Percentiles rank a stretch among this genome's conserved stretches.
Conservation (phyloP, 2,888 invertebrate genomes). For the Neoascia interrupta region DNA sequence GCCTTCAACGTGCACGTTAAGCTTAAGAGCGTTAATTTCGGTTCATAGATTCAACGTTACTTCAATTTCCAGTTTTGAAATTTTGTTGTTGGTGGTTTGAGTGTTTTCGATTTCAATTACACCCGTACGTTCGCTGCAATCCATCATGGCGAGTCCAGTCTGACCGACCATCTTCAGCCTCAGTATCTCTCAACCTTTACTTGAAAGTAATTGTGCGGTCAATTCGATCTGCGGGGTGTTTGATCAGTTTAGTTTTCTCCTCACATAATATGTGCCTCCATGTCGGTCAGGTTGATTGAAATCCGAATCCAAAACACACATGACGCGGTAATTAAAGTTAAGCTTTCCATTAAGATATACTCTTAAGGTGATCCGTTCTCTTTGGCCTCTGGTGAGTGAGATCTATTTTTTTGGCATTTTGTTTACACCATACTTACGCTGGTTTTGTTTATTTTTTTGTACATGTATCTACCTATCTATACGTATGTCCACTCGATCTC, state of each 20-base stretch:
- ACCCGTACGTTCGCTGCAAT: conserved; percentile 52
- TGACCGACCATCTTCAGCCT: conserved; percentile 21
- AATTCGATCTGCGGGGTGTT: conserved; percentile 12
- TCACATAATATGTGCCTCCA: too few species aligned
- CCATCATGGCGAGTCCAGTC: conserved; percentile 44
- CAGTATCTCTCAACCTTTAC: conserved; percentile 36
- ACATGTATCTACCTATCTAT: too few species aligned
- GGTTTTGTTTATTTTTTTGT: conserved; percentile 48
- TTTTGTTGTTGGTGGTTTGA: conserved; percentile 15
- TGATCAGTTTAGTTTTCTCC: conserved; percentile 2
- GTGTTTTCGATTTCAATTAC: conserved; percentile 42
- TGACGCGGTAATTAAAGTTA: conserved; percentile 1
- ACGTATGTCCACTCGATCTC: conserved; percentile 40
- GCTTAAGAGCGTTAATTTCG: conserved; percentile 54
- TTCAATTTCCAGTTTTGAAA: conserved; percentile 18
- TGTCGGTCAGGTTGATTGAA: background rate
- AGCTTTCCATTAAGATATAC: conserved; percentile 28
- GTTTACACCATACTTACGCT: conserved; percentile 34
- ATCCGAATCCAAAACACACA: conserved; percentile 1
- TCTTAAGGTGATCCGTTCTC: conserved; percentile 21
- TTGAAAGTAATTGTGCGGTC: conserved; percentile 33
- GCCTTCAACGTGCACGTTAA: conserved; percentile 55
- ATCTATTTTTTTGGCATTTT: conserved; percentile 30
- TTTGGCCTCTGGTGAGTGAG: too few species aligned
- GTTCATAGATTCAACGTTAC: background rate